A percentile compares a stretch with the other conserved stretches of the same genome.
Conservation (phyloP, 2,797 vertebrate genomes). For the Peromyscus eremicus region DNA sequence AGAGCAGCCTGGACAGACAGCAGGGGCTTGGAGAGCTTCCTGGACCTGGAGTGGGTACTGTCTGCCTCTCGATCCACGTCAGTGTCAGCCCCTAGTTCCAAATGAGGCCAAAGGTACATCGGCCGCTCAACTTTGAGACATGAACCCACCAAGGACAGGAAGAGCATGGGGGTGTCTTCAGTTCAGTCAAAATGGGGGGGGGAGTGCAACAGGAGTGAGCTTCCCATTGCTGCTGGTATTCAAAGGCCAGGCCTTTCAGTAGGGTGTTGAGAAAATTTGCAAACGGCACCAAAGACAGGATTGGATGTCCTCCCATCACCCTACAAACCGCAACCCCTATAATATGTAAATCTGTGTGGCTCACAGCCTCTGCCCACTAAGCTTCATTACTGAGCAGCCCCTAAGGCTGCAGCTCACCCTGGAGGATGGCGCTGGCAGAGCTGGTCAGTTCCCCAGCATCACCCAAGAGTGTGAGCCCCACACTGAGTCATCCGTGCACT, state of each 20-base stretch:
- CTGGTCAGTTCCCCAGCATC: background rate
- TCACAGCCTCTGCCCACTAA: background rate
- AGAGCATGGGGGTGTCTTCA: fast-evolving
- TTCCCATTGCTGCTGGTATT: fast-evolving
- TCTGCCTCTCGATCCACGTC: no score
- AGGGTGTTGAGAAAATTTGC: background rate
- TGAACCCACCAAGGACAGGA: fast-evolving
- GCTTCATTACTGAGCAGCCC: fast-evolving
- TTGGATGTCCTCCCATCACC: background rate
- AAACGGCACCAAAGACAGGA: fast-evolving
- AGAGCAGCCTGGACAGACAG: background rate
- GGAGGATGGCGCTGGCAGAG: fast-evolving
- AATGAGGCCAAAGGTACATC: background rate
- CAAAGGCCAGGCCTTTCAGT: fast-evolving
- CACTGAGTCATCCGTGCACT: background rate
- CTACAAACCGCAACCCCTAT: background rate
- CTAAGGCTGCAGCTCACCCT: no score
- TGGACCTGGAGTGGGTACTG: background rate
- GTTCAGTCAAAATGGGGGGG: fast-evolving
- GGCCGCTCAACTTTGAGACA: background rate
- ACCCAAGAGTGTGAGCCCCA: background rate
- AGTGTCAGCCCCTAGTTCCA: fast-evolving
- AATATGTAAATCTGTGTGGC: fast-evolving
- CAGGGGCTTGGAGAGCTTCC: background rate
- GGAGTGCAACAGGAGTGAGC: background rate